Evolutionary conservation across 1,140 invertebrate genomes (phyloP).

Genomic region (Adoxophyes honmai): DNA sequence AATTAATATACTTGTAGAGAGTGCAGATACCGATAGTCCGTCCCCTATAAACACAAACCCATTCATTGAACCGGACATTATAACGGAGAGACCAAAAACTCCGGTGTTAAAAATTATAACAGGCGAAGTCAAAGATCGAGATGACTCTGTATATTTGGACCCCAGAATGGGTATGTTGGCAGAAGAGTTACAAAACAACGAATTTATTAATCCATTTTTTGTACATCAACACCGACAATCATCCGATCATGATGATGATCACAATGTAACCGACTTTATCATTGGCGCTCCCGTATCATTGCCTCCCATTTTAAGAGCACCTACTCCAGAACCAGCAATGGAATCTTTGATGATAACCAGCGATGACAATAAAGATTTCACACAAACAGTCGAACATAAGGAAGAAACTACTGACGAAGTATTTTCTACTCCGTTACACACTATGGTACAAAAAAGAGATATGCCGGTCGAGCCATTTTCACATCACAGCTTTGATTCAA

Average conservation of each 20-base stretch:
- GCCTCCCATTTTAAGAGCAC: conserved; percentile 45
- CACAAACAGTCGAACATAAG: neutral
- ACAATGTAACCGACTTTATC: conserved; percentile 59
- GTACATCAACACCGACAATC: conserved; percentile 37
- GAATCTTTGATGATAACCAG: conserved; percentile 41
- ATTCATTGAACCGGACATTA: conserved; percentile 36
- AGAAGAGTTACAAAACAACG: conserved; percentile 42
- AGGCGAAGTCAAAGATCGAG: conserved; percentile 32
- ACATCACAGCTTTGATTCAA: conserved; percentile 35
- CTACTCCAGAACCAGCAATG: conserved; percentile 41
- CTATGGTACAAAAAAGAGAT: conserved; percentile 14
- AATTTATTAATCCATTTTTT: conserved; percentile 59
- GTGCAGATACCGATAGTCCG: conserved; percentile 18
- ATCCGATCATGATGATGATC: conserved; percentile 31
- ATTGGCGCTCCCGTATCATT: conserved; percentile 73
- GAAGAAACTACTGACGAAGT: conserved; percentile 12
- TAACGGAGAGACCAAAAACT: conserved; percentile 49
- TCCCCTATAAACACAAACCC: conserved; percentile 37
- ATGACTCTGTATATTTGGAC: conserved; percentile 37
- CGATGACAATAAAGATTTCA: conserved; percentile 16
- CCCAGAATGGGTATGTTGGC: conserved; percentile 26
- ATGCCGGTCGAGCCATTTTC: conserved; percentile 19
- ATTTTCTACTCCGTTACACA: conserved; percentile 27
- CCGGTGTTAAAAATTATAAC: conserved; percentile 62
- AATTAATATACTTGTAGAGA: conserved; percentile 38